Percentiles rank a stretch among this genome's conserved stretches.
These are phyloP conservation scores for Cotesia glomerata DNA, from an alignment of 1,140 invertebrate genomes.

Conservation along the genomic window DNA sequence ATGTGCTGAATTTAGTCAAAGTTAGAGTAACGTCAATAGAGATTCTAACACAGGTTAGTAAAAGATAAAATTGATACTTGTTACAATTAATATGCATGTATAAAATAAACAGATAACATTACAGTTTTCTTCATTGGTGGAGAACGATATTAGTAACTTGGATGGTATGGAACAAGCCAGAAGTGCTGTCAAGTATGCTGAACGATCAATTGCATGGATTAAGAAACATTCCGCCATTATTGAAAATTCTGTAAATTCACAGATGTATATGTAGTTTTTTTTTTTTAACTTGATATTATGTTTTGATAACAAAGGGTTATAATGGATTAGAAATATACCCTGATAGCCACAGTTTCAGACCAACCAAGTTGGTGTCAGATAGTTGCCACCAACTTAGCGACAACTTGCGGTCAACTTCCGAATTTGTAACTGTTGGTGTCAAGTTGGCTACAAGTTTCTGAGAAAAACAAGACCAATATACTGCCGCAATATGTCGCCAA, in stretches of 20 bases:
- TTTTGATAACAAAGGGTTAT: too few species aligned
- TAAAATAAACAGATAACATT: constrained; percentile 14
- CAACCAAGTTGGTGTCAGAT: too few species aligned
- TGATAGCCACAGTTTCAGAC: too few species aligned
- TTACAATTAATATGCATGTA: neutral
- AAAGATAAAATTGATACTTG: neutral
- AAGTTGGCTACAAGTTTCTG: too few species aligned
- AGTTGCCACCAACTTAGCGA: too few species aligned
- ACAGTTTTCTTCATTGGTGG: constrained; percentile 37
- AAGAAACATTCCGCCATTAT: constrained; percentile 32
- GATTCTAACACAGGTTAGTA: constrained; percentile 39
- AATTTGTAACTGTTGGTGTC: too few species aligned
- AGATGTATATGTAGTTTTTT: too few species aligned
- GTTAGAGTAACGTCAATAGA: constrained; percentile 30
- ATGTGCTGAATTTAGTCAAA: constrained; percentile 38
- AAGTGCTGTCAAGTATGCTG: constrained; percentile 28
- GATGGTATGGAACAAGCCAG: constrained; percentile 13
- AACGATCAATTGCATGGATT: constrained; percentile 37
- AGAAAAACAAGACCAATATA: too few species aligned
- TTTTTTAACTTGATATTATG: too few species aligned
- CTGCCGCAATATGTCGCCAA: too few species aligned
- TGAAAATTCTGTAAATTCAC: constrained; percentile 16
- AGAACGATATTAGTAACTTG: constrained; percentile 26
- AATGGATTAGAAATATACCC: too few species aligned
- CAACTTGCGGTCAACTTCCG: too few species aligned